Conservation (phyloP, 2,888 invertebrate species). For the Meghimatium bilineatum region DNA sequence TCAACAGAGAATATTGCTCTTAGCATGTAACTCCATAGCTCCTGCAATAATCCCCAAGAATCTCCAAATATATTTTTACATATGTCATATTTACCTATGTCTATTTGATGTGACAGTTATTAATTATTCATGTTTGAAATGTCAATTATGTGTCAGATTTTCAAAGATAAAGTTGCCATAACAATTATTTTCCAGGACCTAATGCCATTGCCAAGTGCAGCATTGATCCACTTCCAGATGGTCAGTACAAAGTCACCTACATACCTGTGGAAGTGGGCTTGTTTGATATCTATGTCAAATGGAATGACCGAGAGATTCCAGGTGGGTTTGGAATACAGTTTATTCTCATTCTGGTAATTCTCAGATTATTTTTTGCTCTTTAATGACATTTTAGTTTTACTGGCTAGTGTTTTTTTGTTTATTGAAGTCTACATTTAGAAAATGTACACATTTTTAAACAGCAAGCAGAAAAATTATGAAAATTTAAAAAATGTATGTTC, state of each 20-base stretch:
- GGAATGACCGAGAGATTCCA: conserved; percentile 80
- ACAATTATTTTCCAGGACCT: conserved; percentile 78
- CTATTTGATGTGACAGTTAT: too few relatives aligned
- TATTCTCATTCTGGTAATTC: background rate
- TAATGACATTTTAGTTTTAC: background rate
- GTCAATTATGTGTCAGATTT: background rate
- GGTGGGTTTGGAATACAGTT: conserved; percentile 68
- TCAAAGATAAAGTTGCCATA: background rate
- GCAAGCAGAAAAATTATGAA: too few relatives aligned
- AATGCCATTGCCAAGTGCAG: conserved; percentile 81
- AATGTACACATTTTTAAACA: too few relatives aligned
- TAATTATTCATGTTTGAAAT: too few relatives aligned
- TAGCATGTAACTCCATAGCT: too few relatives aligned
- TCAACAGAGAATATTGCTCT: too few relatives aligned
- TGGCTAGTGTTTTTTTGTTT: too few relatives aligned
- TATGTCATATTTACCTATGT: too few relatives aligned
- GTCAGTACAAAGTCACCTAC: conserved; percentile 91
- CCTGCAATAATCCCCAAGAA: too few relatives aligned
- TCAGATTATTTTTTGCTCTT: background rate
- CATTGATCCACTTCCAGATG: conserved; percentile 79
- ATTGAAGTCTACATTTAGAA: too few relatives aligned
- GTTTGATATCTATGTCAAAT: conserved; percentile 90
- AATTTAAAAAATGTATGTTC: too few relatives aligned
- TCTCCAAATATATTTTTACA: too few relatives aligned
- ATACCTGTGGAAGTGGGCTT: conserved; percentile 93